Evolutionary conservation across 2,797 vertebrate species (phyloP).

Genomic region (Typhlichthys eigenmanni): DNA sequence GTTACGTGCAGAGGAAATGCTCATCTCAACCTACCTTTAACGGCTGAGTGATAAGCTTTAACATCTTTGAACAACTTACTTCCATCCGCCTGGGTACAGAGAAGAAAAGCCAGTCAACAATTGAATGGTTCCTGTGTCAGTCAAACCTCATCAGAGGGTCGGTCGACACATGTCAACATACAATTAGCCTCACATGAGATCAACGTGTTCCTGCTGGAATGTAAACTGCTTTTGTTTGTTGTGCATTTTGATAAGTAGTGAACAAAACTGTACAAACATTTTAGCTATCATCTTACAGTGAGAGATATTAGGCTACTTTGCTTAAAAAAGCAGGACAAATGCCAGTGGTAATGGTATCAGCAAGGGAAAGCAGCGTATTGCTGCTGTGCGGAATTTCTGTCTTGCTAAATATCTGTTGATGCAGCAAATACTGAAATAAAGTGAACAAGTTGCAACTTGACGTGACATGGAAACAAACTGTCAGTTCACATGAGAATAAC

Average conservation of each 20-base stretch:
- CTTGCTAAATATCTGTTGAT: slow-evolving; percentile 20
- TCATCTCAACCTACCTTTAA: slow-evolving; percentile 80
- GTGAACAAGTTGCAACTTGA: slow-evolving; percentile 5
- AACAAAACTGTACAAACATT: background rate
- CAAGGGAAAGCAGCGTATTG: slow-evolving; percentile 46
- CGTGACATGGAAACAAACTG: background rate
- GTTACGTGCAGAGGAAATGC: background rate
- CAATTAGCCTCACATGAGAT: background rate
- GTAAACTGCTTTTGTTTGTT: background rate
- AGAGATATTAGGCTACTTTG: background rate
- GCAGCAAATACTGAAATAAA: background rate
- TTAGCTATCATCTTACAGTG: background rate
- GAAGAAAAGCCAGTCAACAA: slow-evolving; percentile 12
- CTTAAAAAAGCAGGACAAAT: background rate
- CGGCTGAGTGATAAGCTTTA: slow-evolving; percentile 82
- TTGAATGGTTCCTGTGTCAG: background rate
- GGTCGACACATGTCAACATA: too few species aligned
- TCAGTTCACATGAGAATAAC: background rate
- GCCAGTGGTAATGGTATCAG: background rate
- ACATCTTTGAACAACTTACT: slow-evolving; percentile 87
- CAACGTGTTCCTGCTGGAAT: background rate
- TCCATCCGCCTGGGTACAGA: slow-evolving; percentile 81
- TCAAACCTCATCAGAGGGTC: background rate
- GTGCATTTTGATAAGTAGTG: too few species aligned
- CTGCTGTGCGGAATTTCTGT: slow-evolving; percentile 46